Percentiles rank a stretch among this genome's conserved stretches.
These are phyloP conservation scores for Pipistrellus pipistrellus DNA, from an alignment of 2,797 vertebrate genomes.

Conservation along the genomic window DNA sequence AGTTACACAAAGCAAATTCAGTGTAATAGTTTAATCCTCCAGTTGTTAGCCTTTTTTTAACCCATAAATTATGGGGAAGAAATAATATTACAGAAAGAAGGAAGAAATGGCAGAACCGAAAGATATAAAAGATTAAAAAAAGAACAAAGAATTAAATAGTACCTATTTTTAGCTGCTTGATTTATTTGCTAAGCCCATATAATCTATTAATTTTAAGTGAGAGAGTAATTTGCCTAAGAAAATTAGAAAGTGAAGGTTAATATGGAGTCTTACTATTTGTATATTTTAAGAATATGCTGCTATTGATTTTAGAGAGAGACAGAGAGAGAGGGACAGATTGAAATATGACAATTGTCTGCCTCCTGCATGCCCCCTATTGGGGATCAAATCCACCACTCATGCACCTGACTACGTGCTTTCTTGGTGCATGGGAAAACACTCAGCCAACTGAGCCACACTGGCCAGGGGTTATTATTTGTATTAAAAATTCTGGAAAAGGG, in stretches of 20 bases:
- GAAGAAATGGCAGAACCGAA: constrained; percentile 39
- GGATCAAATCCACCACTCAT: not conserved
- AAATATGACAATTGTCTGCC: not conserved
- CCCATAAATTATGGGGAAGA: not conserved
- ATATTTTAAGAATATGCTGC: not conserved
- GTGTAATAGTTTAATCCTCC: not conserved
- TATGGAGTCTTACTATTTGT: not conserved
- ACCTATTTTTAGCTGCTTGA: not conserved
- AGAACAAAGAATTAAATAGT: constrained; percentile 46
- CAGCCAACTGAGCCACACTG: not conserved
- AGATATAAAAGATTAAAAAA: constrained; percentile 50
- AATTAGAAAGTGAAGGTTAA: constrained; percentile 12
- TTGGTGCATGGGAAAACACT: not conserved
- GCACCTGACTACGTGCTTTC: not conserved
- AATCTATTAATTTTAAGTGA: constrained; percentile 1
- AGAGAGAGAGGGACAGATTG: not conserved
- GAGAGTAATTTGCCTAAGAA: not conserved
- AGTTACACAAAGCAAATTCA: not conserved
- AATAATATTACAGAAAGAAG: constrained; percentile 58
- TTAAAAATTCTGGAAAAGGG: not conserved
- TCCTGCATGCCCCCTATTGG: not conserved
- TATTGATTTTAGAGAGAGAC: not conserved
- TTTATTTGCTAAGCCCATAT: not conserved
- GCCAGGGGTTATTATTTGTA: not conserved
- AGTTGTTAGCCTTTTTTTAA: not conserved